Evolutionary conservation across 2,888 invertebrate species (phyloP), one percentile per base, ranked within the genome.

Genomic region (Prionchulus punctatus): DNA sequence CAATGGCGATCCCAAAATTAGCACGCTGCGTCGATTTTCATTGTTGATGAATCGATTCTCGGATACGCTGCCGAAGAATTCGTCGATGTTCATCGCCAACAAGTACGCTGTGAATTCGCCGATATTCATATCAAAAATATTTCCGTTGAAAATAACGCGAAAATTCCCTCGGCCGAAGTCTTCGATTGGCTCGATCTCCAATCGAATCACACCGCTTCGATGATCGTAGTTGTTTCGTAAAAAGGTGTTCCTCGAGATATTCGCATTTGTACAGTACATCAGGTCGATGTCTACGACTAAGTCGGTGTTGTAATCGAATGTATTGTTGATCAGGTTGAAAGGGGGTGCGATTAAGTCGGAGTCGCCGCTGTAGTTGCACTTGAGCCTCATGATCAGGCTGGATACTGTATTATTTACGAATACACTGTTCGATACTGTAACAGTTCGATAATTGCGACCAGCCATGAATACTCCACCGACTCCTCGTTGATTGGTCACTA

Each of bases 71-170:
- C 43, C 55, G 2, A 12, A 7, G 43, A 58, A 56, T n/a, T 30
- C 30, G 26, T 52, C 26, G 56, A 57, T 57, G 18, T 25, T 42
- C 43, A 57, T 42, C 3, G 56, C 45, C 18, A 52, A 28, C 43
- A 58, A 7, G 36, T 58, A 56, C 18, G 45, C 50, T 1, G 50
- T 23, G 28, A 43, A 58, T 21, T 57, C 55, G 50, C 58, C 58
- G 2, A 2, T 21, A 42, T 58, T 58, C 2, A 15, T 27, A 18
- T 3, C 26, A 30, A 58, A 57, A 2, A 4, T 25, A 43, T 58
- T 58, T 2, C 36, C 25, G 2, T 1, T 4, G 7, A 58, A n/a
- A 30, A 21, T 26, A 2, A 58, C 1, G 26, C 15, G 4, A 30
- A 57, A 55, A 3, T 23, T 26, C 3, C n/a, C 30, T 2, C 18